Base-by-base conservation (phyloP, 1,140 invertebrate species). In the Caenorhabditis inopinata region DNA sequence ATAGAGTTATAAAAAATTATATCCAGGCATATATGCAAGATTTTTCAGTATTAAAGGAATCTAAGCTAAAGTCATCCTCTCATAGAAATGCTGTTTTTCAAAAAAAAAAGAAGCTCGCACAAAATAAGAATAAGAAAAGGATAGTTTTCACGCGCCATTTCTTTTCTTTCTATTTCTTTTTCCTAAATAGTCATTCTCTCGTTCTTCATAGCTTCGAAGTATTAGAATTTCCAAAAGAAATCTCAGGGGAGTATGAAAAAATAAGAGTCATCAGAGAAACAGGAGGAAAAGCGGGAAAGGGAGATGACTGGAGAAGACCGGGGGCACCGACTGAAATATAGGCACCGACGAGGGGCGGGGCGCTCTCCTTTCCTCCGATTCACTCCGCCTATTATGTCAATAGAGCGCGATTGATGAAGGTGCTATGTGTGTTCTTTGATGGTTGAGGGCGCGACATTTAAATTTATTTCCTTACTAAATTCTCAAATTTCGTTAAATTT, bases 281-380 rank as follows among this genome's bases (percentile, higher is more conserved):
- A 32, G 3, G 14, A 25, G 58, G 58, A 68, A 42, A 68, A 68
- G 58, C 58, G 58, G 14, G 5, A 32, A 68, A 7, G 32, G n/a
- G 14, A 25, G 23, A 21, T 53, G 51, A 25, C 25, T 68, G 58
- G 58, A 18, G 58, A 68, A 23, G n/a, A 27, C 58, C 58, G 58
- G 51, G 27, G 58, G 58, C 58, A 68, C 58, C 58, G 58, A 68
- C 58, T 68, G 58, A 68, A 68, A 68, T 68, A 68, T 68, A 68
- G 58, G 58, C 58, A 68, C 58, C 25, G 58, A 42, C 25, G 25
- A n/a, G n/a, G 25, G 58, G 32, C 53, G 53, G 53, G 58, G 58
- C 32, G 58, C 25, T 14, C 25, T 68, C 58, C 21, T 32, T n/a
- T n/a, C 32, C n/a, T 16, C 58, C 11, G 9, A 1, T 18, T 2